Conservation (phyloP, 2,113 vertebrate species). For the Tachysurus fulvidraco region DNA sequence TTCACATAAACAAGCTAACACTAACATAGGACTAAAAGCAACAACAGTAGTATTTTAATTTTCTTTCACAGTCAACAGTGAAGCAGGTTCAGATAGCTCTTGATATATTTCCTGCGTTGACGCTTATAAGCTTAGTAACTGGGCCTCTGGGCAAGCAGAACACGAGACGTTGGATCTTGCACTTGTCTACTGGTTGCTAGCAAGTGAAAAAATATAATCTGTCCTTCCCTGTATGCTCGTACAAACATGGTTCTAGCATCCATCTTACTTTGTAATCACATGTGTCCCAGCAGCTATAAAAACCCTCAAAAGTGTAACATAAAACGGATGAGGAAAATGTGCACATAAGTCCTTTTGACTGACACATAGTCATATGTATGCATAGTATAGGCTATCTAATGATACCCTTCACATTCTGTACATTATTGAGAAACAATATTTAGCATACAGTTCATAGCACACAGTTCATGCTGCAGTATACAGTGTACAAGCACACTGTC, state of each 20-base stretch:
- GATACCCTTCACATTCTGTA: neutral
- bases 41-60: neutral
- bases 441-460: slow-evolving; percentile 1
- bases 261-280: neutral
- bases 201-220: neutral
- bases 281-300: neutral
- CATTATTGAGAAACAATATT: neutral
- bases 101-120: neutral
- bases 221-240: neutral
- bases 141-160: neutral
- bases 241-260: neutral
- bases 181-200: neutral
- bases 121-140: neutral
- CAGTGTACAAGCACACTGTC: neutral
- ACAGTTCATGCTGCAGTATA: neutral
- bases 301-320: neutral
- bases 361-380: neutral
- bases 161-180: neutral
- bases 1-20: neutral
- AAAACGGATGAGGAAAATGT: neutral
- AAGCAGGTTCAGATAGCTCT: neutral
- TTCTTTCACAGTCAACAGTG: neutral
- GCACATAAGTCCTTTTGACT: neutral
- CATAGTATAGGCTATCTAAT: neutral
- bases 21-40: neutral